A percentile compares a stretch with the other conserved stretches of the same genome.
Conservation (phyloP, 2,888 invertebrate species). For the Ophioninae sp. region DNA sequence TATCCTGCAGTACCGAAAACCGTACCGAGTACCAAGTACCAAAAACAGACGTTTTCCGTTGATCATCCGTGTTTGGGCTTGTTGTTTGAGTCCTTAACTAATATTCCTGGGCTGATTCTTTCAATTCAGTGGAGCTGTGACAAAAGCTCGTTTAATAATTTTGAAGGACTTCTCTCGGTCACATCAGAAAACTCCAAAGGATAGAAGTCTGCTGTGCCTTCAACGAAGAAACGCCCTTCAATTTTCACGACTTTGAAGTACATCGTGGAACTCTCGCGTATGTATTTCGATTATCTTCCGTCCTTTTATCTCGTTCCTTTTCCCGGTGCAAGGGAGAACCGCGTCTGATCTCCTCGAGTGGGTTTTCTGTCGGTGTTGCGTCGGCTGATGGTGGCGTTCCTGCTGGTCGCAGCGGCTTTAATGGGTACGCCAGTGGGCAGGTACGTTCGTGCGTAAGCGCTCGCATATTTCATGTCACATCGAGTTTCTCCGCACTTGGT, state of each 20-base stretch:
- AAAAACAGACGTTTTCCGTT: no score
- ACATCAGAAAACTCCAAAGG: not conserved
- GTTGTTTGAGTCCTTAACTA: no score
- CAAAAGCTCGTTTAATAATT: no score
- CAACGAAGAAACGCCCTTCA: slow-evolving; percentile 18
- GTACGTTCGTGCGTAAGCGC: slow-evolving; percentile 71
- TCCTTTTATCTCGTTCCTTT: slow-evolving; percentile 29
- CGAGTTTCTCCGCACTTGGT: slow-evolving; percentile 57
- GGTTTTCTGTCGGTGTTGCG: slow-evolving; percentile 53
- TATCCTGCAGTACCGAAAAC: no score
- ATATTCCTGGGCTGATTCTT: no score
- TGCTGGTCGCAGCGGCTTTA: slow-evolving; percentile 62
- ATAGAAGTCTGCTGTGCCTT: not conserved
- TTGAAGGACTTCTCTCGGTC: not conserved
- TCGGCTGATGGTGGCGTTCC: slow-evolving; percentile 50
- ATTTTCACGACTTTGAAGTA: slow-evolving; percentile 43
- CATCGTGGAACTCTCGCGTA: slow-evolving; percentile 30
- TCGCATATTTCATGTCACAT: slow-evolving; percentile 75
- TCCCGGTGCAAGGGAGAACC: slow-evolving; percentile 37
- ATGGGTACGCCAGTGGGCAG: slow-evolving; percentile 75
- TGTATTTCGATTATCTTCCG: slow-evolving; percentile 39
- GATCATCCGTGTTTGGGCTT: no score
- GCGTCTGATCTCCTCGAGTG: slow-evolving; percentile 44
- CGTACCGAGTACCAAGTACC: no score
- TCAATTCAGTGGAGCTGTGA: no score